These are phyloP conservation scores for Pangasius djambal DNA, from an alignment of 2,797 vertebrate genomes.

Conservation along the genomic window DNA sequence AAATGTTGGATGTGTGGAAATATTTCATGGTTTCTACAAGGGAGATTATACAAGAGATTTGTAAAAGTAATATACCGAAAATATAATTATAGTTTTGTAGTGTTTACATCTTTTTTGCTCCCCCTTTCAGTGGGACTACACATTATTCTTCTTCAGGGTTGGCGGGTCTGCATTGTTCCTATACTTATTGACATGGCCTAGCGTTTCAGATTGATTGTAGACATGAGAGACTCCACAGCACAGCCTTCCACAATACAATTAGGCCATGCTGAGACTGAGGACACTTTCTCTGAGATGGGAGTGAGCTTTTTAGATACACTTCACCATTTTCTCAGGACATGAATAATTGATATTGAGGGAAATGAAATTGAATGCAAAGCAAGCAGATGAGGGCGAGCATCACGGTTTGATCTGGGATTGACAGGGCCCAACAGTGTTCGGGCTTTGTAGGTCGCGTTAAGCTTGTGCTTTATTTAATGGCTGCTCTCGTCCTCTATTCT, in stretches of 20 bases:
- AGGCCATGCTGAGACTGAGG: neutral
- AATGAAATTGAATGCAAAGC: conserved; percentile 26
- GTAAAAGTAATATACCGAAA: neutral
- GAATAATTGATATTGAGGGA: conserved; percentile 26
- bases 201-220: conserved; percentile 11
- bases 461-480: conserved; percentile 51
- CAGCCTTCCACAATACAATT: neutral
- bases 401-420: conserved; percentile 9
- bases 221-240: conserved; percentile 3
- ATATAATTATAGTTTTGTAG: neutral
- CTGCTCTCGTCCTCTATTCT: conserved; percentile 4
- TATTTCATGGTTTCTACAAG: neutral
- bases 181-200: neutral
- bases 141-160: neutral
- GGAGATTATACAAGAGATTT: neutral
- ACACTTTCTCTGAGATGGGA: neutral
- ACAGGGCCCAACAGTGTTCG: conserved; percentile 22
- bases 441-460: conserved; percentile 42
- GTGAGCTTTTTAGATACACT: conserved; percentile 14
- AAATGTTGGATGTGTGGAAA: neutral
- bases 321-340: neutral
- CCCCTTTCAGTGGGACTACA: neutral
- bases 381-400: conserved; percentile 11
- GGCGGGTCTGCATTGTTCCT: neutral
- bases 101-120: neutral